Conservation (phyloP, 1,140 invertebrate genomes). For the Neotoxoptera formosana region DNA sequence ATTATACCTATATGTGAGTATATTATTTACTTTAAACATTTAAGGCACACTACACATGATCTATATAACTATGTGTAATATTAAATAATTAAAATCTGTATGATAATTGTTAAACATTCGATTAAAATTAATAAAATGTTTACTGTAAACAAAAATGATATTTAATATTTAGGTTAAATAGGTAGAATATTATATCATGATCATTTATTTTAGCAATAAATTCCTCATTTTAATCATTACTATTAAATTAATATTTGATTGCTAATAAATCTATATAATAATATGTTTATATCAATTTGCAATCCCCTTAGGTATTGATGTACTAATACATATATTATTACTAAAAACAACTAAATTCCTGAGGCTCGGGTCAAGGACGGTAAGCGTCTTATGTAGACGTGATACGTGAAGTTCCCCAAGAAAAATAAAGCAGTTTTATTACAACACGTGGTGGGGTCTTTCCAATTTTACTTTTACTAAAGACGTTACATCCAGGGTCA, state of each 20-base stretch:
- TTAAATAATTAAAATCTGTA: not conserved
- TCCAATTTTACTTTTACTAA: conserved; percentile 57
- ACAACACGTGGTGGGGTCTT: conserved; percentile 50
- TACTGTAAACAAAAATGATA: not conserved
- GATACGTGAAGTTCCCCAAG: conserved; percentile 42
- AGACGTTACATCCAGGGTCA: conserved; percentile 47
- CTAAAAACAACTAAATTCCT: conserved; percentile 55
- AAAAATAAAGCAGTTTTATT: conserved; percentile 57
- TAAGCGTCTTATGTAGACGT: conserved; percentile 49
- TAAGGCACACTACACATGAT: not conserved
- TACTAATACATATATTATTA: not conserved
- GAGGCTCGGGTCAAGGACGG: conserved; percentile 55
- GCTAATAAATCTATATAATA: not conserved
- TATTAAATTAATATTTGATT: not conserved
- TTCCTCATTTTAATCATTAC: not conserved
- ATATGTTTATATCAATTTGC: conserved; percentile 8
- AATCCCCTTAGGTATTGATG: not conserved
- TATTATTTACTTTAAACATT: not conserved
- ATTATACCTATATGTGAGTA: too few relatives aligned
- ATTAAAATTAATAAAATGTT: not conserved
- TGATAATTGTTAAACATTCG: not conserved
- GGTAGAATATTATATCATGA: not conserved
- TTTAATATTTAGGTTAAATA: not conserved
- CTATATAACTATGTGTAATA: not conserved
- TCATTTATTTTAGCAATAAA: not conserved